These are phyloP conservation scores for Lasiommata megera DNA, from an alignment of 2,888 invertebrate species.

Conservation along the genomic window DNA sequence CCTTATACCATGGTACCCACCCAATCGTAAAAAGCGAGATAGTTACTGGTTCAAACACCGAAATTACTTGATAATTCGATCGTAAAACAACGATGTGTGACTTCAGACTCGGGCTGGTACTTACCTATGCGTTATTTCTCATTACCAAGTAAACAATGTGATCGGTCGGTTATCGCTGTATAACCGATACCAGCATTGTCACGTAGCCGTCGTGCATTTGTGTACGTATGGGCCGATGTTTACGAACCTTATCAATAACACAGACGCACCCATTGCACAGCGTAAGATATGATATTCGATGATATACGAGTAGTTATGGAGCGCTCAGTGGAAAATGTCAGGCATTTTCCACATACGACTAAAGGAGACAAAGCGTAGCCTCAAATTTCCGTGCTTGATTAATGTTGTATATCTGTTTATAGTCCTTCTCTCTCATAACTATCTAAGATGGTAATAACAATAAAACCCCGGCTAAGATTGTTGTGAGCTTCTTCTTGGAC, in stretches of 20 bases:
- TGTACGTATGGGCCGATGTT: constrained; percentile 49
- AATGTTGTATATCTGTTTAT: no score
- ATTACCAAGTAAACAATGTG: constrained; percentile 49
- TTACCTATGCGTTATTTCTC: constrained; percentile 30
- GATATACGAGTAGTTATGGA: neutral
- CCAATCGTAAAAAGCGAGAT: neutral
- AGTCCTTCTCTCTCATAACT: no score
- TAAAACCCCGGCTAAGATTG: no score
- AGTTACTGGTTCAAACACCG: neutral
- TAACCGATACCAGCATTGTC: constrained; percentile 60
- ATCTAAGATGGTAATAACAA: no score
- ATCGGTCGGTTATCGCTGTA: constrained; percentile 56
- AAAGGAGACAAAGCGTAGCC: no score
- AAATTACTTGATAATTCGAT: neutral
- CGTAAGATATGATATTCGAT: constrained; percentile 35
- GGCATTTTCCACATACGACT: no score
- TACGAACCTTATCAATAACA: constrained; percentile 76
- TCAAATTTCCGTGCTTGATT: no score
- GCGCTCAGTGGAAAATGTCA: no score
- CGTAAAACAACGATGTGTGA: neutral
- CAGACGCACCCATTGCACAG: constrained; percentile 38
- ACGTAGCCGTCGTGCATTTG: constrained; percentile 60
- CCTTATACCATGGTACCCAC: no score
- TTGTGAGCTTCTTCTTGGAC: no score
- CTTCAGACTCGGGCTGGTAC: neutral